A percentile compares a stretch with the other conserved stretches of the same genome.
phyloP scores from a whole-genome alignment of 2,888 invertebrate genomes.

The Calliopum simillimum region DNA sequence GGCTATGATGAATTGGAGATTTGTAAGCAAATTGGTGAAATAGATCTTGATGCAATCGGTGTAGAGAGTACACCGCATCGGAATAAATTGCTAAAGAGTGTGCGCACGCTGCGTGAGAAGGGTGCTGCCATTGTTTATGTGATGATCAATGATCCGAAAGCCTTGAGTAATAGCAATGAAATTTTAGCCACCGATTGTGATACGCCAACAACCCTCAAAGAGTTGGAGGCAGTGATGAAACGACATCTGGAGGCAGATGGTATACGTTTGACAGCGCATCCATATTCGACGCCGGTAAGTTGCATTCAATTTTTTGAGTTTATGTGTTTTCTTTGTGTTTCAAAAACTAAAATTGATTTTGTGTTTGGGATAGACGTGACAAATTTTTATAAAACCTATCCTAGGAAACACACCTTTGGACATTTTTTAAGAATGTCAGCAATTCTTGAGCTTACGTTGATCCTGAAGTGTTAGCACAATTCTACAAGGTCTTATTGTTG shows the following conservation, averaged over 20 bases:
- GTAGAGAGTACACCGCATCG: conserved; percentile 88
- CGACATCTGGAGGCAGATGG: conserved; percentile 89
- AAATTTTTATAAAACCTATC: too few relatives aligned
- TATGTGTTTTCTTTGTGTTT: too few relatives aligned
- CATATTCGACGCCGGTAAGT: conserved; percentile 93
- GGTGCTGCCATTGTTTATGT: conserved; percentile 95
- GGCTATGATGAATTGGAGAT: conserved; percentile 97
- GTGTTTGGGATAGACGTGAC: too few relatives aligned
- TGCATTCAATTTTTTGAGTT: background rate
- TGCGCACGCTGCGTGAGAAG: conserved; percentile 86
- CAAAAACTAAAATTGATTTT: too few relatives aligned
- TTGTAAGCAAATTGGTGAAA: conserved; percentile 95
- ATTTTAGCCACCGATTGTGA: conserved; percentile 65
- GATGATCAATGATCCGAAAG: conserved; percentile 83
- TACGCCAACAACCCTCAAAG: conserved; percentile 67
- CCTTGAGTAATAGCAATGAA: conserved; percentile 70
- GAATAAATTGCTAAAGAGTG: conserved; percentile 83
- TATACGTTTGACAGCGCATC: conserved; percentile 86
- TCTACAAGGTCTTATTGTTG: too few relatives aligned
- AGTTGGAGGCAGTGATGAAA: conserved; percentile 82
- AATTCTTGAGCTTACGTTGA: too few relatives aligned
- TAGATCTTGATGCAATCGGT: conserved; percentile 94
- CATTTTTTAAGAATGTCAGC: too few relatives aligned
- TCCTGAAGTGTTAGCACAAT: too few relatives aligned
- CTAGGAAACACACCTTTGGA: too few relatives aligned